A percentile compares a stretch with the other conserved stretches of the same genome.
Evolutionary conservation across 2,888 invertebrate genomes (phyloP).

Genomic region (Brassicogethes aeneus): DNA sequence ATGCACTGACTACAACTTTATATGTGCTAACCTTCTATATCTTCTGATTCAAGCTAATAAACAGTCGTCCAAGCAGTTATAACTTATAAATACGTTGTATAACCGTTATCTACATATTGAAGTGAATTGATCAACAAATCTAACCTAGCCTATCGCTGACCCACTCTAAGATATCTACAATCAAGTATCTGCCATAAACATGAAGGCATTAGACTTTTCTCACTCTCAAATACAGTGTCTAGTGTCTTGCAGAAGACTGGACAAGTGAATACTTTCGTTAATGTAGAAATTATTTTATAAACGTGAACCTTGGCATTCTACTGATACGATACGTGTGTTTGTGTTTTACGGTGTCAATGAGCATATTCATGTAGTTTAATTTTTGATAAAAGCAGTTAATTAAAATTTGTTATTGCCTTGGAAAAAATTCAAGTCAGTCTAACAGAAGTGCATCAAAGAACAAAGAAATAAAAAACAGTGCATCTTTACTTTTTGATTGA

Average conservation of each 20-base stretch:
- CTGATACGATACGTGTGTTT: slow-evolving; percentile 1
- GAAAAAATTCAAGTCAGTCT: too few species aligned
- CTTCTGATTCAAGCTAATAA: slow-evolving; percentile 24
- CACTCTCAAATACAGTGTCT: slow-evolving; percentile 23
- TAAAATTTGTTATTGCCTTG: too few species aligned
- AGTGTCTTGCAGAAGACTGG: slow-evolving; percentile 21
- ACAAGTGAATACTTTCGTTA: slow-evolving; percentile 15
- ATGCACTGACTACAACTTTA: slow-evolving; percentile 17
- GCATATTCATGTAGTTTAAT: too few species aligned
- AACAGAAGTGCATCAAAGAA: too few species aligned
- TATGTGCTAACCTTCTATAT: slow-evolving; percentile 30
- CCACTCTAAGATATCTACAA: slow-evolving; percentile 21
- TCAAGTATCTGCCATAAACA: slow-evolving; percentile 23
- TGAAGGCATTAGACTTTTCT: slow-evolving; percentile 23
- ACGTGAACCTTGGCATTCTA: slow-evolving; percentile 23
- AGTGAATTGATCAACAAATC: slow-evolving; percentile 17
- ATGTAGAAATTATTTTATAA: neutral
- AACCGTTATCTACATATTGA: slow-evolving; percentile 8
- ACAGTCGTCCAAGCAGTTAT: slow-evolving; percentile 20
- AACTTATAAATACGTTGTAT: slow-evolving; percentile 6
- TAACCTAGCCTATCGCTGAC: slow-evolving; percentile 31
- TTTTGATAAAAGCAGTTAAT: too few species aligned
- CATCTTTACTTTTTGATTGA: too few species aligned
- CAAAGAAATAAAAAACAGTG: too few species aligned
- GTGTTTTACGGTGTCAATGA: too few species aligned